Base-by-base conservation (phyloP, 2,113 vertebrate genomes). In the Polypterus senegalus region DNA sequence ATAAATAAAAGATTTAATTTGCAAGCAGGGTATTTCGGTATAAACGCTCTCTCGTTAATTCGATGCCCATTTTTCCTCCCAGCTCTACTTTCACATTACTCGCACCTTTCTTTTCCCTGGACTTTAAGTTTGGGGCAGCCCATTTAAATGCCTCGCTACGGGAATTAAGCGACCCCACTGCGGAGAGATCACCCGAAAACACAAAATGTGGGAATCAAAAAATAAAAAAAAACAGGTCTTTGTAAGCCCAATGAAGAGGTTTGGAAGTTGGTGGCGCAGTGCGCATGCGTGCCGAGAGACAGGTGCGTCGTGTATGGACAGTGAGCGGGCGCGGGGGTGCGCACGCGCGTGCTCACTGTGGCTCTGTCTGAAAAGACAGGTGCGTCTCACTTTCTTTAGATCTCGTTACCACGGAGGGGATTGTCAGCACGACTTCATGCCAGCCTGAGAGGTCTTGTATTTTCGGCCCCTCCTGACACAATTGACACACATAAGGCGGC, bases 311-410 rank as follows among this genome's bases (percentile, higher is more conserved):
- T 76, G 87, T 79, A 4, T 69, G 76, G 51, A 77, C 81, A 5
- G 69, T 80, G 67, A 77, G 77, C 52, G 67, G 81, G 47, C 75
- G 77, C 66, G 75, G 77, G 63, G 71, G 76, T 43, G 78, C 75
- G 4, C 66, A 61, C 47, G 75, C 64, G 6, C 7, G 72, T 45
- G 76, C 80, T 48, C 68, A 75, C 27, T 67, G 27, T 27, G 27
- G 27, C 27, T 27, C 27, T 63, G 61, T 86, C 79, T 76, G 80
- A 80, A 86, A 81, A 87, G 88, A 88, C 91, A 92, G 91, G 88
- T 91, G 91, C 84, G 83, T 67, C 72, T 70, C 82, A 79, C 76
- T 67, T 70, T 82, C 81, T 81, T 77, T 79, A 63, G 62, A 64
- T 72, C 52, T 63, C 67, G 70, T 74, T 74, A 67, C 74, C 69